Percentiles rank a stretch among this genome's conserved stretches.
Evolutionary conservation across 2,797 vertebrate species (phyloP).

Genomic region (Cryptoprocta ferox): DNA sequence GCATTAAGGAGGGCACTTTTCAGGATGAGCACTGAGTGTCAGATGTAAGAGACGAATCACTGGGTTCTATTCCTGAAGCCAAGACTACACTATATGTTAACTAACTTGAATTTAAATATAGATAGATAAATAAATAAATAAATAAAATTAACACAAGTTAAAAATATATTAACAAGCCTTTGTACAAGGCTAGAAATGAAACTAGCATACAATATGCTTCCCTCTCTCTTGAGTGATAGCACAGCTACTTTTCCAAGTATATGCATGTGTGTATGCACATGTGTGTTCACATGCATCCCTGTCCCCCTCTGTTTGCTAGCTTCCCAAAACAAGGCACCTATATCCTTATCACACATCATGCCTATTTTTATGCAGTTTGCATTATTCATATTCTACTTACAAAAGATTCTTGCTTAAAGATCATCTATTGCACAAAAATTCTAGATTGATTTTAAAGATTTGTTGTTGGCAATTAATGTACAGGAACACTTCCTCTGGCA

Average conservation of each 20-base stretch:
- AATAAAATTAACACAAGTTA: no score
- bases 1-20: no score
- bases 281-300: not conserved
- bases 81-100: no score
- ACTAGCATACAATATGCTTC: not conserved
- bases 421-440: not conserved
- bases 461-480: not conserved
- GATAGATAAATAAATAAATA: no score
- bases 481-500: not conserved
- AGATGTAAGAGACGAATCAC: no score
- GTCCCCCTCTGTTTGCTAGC: not conserved
- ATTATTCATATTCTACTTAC: not conserved
- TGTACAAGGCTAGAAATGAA: not conserved
- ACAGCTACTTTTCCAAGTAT: not conserved
- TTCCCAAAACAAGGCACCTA: not conserved
- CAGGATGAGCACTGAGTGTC: no score
- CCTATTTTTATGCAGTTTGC: conserved; percentile 2
- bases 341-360: not conserved
- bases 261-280: not conserved
- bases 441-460: conserved; percentile 36
- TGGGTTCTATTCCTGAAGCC: no score
- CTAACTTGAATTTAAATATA: no score
- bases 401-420: conserved; percentile 35
- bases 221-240: not conserved
- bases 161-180: not conserved